These are phyloP conservation scores for Melanotaenia duboulayi DNA, from an alignment of 2,113 vertebrate genomes.

Conservation along the genomic window DNA sequence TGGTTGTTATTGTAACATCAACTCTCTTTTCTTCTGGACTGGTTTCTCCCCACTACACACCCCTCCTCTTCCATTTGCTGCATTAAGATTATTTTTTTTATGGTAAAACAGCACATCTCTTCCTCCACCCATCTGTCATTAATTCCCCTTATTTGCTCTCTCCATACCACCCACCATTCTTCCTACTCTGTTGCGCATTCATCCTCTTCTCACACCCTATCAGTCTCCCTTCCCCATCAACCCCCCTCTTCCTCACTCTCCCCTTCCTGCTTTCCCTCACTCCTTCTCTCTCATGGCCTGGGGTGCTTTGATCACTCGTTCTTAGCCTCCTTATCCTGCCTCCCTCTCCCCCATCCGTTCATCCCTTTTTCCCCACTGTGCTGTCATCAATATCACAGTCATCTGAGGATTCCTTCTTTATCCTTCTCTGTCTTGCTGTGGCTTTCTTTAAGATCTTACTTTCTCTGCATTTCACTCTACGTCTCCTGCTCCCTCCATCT, in stretches of 20 bases:
- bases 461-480: slow-evolving; percentile 45
- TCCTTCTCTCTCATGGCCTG: slow-evolving; percentile 53
- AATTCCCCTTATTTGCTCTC: not conserved
- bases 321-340: slow-evolving; percentile 65
- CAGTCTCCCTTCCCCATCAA: slow-evolving; percentile 5
- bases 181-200: slow-evolving; percentile 22
- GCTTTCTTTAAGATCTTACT: slow-evolving; percentile 68
- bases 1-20: slow-evolving; percentile 35
- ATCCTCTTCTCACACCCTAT: slow-evolving; percentile 17
- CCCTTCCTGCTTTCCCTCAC: slow-evolving; percentile 16
- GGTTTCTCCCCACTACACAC: slow-evolving; percentile 1
- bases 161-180: slow-evolving; percentile 3
- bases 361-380: slow-evolving; percentile 68
- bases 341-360: slow-evolving; percentile 59
- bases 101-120: slow-evolving; percentile 29
- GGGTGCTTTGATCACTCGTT: slow-evolving; percentile 73
- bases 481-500: slow-evolving; percentile 17
- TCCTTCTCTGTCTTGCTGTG: slow-evolving; percentile 62
- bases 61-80: slow-evolving; percentile 10
- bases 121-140: slow-evolving; percentile 2
- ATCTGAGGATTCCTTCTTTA: slow-evolving; percentile 75
- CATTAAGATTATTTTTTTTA: slow-evolving; percentile 43
- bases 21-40: slow-evolving; percentile 8
- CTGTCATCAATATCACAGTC: slow-evolving; percentile 79
- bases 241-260: slow-evolving; percentile 22